Conservation (phyloP, 2,888 invertebrate genomes). For the Drosophila fulvimacula region DNA sequence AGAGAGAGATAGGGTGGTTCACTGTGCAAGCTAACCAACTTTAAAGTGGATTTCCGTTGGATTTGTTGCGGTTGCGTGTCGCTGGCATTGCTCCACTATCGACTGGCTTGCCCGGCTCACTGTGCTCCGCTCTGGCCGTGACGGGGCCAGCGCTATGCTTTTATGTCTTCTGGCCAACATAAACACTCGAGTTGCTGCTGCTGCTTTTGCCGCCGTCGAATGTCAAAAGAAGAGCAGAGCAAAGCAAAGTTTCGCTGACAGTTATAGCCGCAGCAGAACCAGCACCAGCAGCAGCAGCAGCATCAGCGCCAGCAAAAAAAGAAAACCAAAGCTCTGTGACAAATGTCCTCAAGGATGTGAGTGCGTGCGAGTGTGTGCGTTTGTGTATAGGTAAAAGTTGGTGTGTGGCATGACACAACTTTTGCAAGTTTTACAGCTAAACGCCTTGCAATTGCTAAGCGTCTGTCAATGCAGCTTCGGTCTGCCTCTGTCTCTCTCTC, state of each 20-base stretch:
- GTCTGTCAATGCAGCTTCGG: conserved; percentile 47
- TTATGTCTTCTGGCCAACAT: conserved; percentile 82
- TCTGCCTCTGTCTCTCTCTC: conserved; percentile 15
- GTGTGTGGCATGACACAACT: conserved; percentile 63
- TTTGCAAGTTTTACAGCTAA: conserved; percentile 76
- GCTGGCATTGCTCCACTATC: conserved; percentile 61
- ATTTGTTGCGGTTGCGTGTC: conserved; percentile 80
- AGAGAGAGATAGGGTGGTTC: not conserved
- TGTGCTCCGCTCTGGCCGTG: conserved; percentile 1
- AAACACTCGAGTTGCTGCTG: conserved; percentile 73
- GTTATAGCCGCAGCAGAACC: conserved; percentile 48
- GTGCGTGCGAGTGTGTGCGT: conserved; percentile 40
- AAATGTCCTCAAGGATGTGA: conserved; percentile 64
- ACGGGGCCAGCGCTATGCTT: conserved; percentile 53
- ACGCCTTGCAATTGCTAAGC: conserved; percentile 77
- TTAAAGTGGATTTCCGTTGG: conserved; percentile 81
- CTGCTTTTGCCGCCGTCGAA: conserved; percentile 37
- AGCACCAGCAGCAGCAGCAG: conserved; percentile 28
- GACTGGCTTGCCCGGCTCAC: conserved; percentile 18
- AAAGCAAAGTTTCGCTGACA: conserved; percentile 75
- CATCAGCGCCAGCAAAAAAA: conserved; percentile 36
- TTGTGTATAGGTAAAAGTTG: conserved; percentile 58
- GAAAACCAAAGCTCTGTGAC: conserved; percentile 61
- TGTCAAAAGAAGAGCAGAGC: conserved; percentile 54
- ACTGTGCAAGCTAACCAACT: conserved; percentile 55